Evolutionary conservation across 2,113 vertebrate genomes (phyloP).

Genomic region (Amblyopsis rosae): DNA sequence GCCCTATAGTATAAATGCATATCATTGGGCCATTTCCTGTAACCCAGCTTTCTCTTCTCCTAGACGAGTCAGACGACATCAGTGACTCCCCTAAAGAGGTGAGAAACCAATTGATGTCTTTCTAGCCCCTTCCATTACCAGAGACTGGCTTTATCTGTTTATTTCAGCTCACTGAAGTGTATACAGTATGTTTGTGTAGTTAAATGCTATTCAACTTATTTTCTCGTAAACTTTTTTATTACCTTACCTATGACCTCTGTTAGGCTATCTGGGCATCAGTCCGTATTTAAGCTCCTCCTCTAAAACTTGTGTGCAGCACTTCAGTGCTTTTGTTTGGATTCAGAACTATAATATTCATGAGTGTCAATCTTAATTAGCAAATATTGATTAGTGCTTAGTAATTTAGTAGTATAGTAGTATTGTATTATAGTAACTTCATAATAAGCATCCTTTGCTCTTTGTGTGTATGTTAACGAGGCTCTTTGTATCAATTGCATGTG

Average conservation of each 20-base stretch:
- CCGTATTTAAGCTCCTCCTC: too few species aligned
- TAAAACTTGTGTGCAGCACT: too few species aligned
- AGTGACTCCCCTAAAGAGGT: conserved; percentile 89
- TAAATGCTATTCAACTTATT: too few species aligned
- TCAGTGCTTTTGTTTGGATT: too few species aligned
- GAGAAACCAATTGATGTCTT: conserved; percentile 54
- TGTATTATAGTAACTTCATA: too few species aligned
- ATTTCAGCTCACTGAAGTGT: background rate
- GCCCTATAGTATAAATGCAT: conserved; percentile 41
- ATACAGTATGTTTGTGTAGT: background rate
- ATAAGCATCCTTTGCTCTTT: background rate
- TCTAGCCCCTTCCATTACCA: background rate
- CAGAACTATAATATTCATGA: too few species aligned
- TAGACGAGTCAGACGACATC: conserved; percentile 87
- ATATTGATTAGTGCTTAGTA: too few species aligned
- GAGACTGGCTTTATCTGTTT: background rate
- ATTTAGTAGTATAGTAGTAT: too few species aligned
- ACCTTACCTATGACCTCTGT: too few species aligned
- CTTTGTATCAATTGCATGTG: background rate
- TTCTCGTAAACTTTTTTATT: too few species aligned
- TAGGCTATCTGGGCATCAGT: too few species aligned
- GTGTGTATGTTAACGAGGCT: background rate
- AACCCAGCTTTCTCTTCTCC: conserved; percentile 39
- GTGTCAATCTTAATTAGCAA: too few species aligned
- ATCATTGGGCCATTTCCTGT: conserved; percentile 59